phyloP scores from a whole-genome alignment of 2,797 vertebrate genomes.

The Cygnus olor region DNA sequence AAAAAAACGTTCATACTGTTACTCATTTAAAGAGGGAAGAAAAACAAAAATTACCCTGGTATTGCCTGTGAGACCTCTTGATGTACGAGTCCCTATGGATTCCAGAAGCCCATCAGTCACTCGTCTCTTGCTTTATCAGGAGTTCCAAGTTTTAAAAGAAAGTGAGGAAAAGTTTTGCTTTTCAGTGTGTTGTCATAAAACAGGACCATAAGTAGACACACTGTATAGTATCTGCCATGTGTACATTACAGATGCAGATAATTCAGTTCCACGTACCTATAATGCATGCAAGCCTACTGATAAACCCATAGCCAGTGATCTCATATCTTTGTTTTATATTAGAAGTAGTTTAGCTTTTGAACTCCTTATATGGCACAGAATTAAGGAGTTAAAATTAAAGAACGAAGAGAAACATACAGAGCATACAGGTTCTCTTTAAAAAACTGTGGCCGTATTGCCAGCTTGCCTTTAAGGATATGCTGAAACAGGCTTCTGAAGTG shows the following conservation, averaged over 20 bases:
- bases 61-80: neutral
- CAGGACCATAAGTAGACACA: neutral
- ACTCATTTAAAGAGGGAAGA: neutral
- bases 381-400: neutral
- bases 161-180: neutral
- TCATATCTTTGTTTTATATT: neutral
- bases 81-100: neutral
- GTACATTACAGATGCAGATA: neutral
- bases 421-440: neutral
- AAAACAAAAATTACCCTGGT: rapidly evolving
- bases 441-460: neutral
- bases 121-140: neutral
- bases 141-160: neutral
- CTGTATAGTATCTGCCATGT: rapidly evolving
- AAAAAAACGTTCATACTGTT: neutral
- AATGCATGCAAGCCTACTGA: rapidly evolving
- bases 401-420: neutral
- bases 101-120: neutral
- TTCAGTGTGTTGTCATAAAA: neutral
- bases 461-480: neutral
- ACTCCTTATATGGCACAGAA: neutral
- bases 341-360: neutral
- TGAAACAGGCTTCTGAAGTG: neutral
- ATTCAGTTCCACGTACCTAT: neutral
- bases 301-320: neutral